Conservation (phyloP, 1,140 invertebrate genomes). For the Alviniconcha marisindica region DNA sequence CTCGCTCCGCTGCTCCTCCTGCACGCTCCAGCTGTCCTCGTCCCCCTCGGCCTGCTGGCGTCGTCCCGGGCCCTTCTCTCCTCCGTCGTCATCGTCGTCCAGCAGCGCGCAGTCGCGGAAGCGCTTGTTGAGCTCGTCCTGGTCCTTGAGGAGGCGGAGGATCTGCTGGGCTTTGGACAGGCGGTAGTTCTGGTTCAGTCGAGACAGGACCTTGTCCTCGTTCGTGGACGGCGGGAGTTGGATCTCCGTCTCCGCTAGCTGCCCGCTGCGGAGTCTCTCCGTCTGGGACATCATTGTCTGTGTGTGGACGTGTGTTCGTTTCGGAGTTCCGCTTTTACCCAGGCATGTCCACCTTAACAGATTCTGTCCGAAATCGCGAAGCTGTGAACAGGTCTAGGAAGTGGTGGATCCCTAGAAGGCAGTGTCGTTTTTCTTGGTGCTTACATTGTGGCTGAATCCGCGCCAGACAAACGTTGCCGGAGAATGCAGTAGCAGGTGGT, state of each 20-base stretch:
- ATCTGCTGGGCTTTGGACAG: constrained; percentile 55
- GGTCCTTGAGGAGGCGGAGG: constrained; percentile 53
- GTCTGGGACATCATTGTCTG: constrained; percentile 9
- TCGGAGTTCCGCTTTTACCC: no score
- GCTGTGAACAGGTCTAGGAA: no score
- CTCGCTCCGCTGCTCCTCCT: constrained; percentile 34
- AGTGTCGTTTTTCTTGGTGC: no score
- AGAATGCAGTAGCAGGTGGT: no score
- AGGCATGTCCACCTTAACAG: no score
- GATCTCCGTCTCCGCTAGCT: constrained; percentile 1
- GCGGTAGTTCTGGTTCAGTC: constrained; percentile 20
- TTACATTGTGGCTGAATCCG: no score
- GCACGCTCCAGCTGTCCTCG: neutral
- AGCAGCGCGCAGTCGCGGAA: constrained; percentile 42
- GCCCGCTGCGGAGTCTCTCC: neutral
- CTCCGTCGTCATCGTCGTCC: constrained; percentile 24
- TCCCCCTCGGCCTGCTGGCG: neutral
- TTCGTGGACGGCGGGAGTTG: neutral
- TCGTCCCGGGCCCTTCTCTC: neutral
- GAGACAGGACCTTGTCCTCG: constrained; percentile 19
- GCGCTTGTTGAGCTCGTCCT: constrained; percentile 50
- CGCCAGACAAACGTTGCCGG: no score
- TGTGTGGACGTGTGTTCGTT: no score
- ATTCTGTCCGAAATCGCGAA: no score
- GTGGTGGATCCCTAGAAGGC: no score